Evolutionary conservation across 2,888 invertebrate genomes (phyloP).

Genomic region (Acanthosepion pharaonis): DNA sequence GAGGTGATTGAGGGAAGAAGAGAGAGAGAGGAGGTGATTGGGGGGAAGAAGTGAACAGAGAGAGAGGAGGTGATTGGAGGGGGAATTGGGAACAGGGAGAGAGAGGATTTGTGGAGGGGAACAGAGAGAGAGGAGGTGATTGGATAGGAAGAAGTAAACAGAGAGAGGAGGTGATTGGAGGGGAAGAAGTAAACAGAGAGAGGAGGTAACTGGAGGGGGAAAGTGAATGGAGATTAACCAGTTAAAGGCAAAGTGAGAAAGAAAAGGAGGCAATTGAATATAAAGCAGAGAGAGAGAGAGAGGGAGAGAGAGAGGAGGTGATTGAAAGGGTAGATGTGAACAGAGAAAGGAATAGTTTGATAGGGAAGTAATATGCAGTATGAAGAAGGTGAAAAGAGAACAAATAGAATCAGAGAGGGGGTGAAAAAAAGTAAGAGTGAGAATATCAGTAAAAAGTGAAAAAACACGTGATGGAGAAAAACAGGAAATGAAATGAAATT

Average conservation of each 20-base stretch:
- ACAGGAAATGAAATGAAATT: not conserved
- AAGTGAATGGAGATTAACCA: not conserved
- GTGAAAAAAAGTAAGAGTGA: no score
- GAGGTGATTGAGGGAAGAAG: not conserved
- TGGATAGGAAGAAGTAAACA: not conserved
- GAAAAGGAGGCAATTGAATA: no score
- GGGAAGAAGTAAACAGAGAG: not conserved
- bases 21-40: no score
- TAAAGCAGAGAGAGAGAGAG: not conserved
- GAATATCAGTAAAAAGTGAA: not conserved
- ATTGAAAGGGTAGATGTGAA: not conserved
- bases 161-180: not conserved
- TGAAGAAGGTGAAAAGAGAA: not conserved
- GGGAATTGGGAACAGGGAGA: no score
- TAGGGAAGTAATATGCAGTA: not conserved
- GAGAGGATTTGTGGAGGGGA: no score
- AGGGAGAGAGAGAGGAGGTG: not conserved
- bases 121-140: no score
- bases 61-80: not conserved
- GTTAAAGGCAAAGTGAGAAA: no score
- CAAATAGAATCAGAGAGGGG: not conserved
- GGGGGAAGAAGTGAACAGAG: not conserved
- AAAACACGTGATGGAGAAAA: not conserved
- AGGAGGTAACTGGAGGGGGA: not conserved
- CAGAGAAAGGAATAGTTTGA: not conserved